These are phyloP conservation scores for Macaca fascicularis DNA, from an alignment of 2,113 vertebrate genomes.

Conservation along the genomic window T2T-MFA8v1.1 NC_088388.1:109573501-109574000, in stretches of 20 bases:
- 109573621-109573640: neutral
- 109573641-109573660: neutral
- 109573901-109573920: neutral
- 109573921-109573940: neutral
- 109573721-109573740: neutral
- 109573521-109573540: neutral
- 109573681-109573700: neutral
- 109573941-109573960: neutral
- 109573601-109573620: neutral
- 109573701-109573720: neutral
- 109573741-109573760: neutral
- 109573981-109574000: neutral
- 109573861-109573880: neutral
- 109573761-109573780: neutral
- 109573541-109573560: neutral
- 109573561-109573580: neutral
- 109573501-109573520: neutral
- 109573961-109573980: neutral
- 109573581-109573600: neutral
- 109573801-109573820: neutral
- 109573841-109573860: neutral
- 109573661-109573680: neutral
- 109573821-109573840: neutral
- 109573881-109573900: neutral
- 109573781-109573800: neutral